Percentiles rank a stretch among this genome's conserved stretches.
Evolutionary conservation across 2,888 invertebrate genomes (phyloP).

Genomic region (Schizaphis graminum): DNA sequence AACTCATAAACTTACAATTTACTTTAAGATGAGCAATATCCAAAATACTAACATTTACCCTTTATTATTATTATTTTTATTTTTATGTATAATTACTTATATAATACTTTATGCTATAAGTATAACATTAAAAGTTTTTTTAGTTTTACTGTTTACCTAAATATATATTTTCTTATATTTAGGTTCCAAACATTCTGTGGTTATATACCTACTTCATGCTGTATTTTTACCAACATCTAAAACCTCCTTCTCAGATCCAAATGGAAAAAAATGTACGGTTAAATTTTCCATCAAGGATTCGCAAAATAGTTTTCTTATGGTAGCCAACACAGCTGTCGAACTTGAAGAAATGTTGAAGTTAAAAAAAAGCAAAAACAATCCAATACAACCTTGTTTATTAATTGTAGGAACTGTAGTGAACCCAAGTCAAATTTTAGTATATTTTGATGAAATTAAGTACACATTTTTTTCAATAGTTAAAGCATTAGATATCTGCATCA

Average conservation of each 20-base stretch:
- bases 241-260: neutral
- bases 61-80: too few species aligned
- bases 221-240: neutral
- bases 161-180: neutral
- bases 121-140: too few species aligned
- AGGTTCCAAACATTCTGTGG: neutral
- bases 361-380: neutral
- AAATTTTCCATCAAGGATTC: too few species aligned
- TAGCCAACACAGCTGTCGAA: neutral
- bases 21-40: too few species aligned
- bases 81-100: too few species aligned
- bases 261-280: neutral
- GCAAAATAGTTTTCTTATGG: neutral
- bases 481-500: neutral
- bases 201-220: neutral
- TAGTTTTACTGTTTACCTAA: too few species aligned
- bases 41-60: too few species aligned
- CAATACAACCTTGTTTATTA: too few species aligned
- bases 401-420: neutral
- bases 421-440: neutral
- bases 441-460: neutral
- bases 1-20: too few species aligned
- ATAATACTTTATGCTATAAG: too few species aligned
- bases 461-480: slow-evolving; percentile 2
- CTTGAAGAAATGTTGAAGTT: neutral